Evolutionary conservation across 2,797 vertebrate genomes (phyloP), one percentile per base, ranked within the genome.

Genomic region (Percopsis omiscomaycus): DNA sequence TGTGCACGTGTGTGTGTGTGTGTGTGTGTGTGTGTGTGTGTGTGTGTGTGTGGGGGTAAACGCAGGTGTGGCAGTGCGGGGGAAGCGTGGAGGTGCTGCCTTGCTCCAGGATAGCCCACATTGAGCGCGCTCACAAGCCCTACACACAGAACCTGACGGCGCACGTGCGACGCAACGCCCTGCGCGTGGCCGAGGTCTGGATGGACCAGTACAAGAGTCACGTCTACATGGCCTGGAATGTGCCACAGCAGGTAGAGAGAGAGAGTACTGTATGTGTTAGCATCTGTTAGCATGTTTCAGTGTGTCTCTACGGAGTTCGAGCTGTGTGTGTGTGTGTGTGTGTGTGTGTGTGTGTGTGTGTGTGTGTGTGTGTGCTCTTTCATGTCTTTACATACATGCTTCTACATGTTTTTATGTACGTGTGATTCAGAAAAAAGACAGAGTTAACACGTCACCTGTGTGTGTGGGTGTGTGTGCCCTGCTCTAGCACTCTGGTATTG

Each of bases 141-240:
- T 98, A 98, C 88, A 98, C 97, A 0, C 92, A 94, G 64, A 94
- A 98, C 77, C 92, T 98, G 69, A 94, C 96, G 0, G 91, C 90
- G 2, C 94, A 97, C 0, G 94, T 98, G 46, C 94, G 97, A 0
- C 91, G 97, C 4, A 98, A 98, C 0, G 96, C 97, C 0, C 91
- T 98, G 29, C 86, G 97, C 62, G 95, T 94, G 75, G 97, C 97
- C 0, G 96, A 98, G 75, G 96, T 98, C 53, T 98, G 97, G 97
- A 98, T 98, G 97, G 97, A 98, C 15, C 94, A 97, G 73, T 95
- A 96, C 74, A 97, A 94, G 86, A 96, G 92, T 71, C 96, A 98
- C 0, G 96, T 98, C 64, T 98, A 98, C 75, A 98, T 98, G 97
- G 97, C 97, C 1, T 98, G 96, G 97, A 98, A 98, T 56, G 91